phyloP scores from a whole-genome alignment of 2,888 invertebrate species.

The Dioctria rufipes region DNA sequence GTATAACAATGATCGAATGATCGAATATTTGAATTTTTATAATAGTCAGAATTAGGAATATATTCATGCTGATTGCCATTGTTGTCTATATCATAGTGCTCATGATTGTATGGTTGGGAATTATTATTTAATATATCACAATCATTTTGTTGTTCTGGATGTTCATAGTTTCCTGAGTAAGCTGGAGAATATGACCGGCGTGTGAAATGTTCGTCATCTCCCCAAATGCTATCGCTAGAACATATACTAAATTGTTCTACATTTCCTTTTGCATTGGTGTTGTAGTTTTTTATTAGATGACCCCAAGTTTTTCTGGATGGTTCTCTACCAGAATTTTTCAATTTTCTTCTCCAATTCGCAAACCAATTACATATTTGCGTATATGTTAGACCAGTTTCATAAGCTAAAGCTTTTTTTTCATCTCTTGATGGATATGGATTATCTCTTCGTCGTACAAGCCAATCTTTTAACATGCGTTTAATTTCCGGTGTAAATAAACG shows the following conservation, averaged over 20 bases:
- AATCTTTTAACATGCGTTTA: slow-evolving; percentile 83
- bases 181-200: slow-evolving; percentile 48
- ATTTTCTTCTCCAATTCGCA: slow-evolving; percentile 85
- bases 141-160: not conserved
- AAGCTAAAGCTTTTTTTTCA: slow-evolving; percentile 81
- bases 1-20: slow-evolving; percentile 68
- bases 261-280: slow-evolving; percentile 82
- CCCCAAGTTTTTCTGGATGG: slow-evolving; percentile 82
- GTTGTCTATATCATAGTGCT: slow-evolving; percentile 20
- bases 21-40: slow-evolving; percentile 41
- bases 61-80: slow-evolving; percentile 27
- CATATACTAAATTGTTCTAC: slow-evolving; percentile 86
- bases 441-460: slow-evolving; percentile 82
- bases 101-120: slow-evolving; percentile 21
- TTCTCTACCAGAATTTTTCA: slow-evolving; percentile 82
- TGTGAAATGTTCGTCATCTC: slow-evolving; percentile 74
- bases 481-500: slow-evolving; percentile 86
- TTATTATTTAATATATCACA: slow-evolving; percentile 54
- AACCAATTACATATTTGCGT: slow-evolving; percentile 87
- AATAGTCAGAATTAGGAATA: slow-evolving; percentile 41
- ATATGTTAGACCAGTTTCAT: slow-evolving; percentile 83
- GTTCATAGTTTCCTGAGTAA: slow-evolving; percentile 48
- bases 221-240: slow-evolving; percentile 86
- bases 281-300: slow-evolving; percentile 79
- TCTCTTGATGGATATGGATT: slow-evolving; percentile 86